Conservation (phyloP, 2,888 invertebrate genomes). For the Psylliodes chrysocephalus region DNA sequence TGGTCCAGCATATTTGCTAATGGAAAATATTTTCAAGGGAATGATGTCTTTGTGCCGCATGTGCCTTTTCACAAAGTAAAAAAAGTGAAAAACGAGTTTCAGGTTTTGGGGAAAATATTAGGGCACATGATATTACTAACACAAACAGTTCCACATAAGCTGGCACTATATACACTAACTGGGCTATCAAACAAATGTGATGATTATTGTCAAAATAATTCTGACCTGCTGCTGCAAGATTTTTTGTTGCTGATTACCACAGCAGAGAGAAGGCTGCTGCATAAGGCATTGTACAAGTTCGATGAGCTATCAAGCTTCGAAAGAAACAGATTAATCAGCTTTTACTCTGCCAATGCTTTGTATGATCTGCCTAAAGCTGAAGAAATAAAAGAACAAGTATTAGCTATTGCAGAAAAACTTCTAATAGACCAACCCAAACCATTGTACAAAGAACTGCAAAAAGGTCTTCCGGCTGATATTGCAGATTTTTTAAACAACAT, state of each 20-base stretch:
- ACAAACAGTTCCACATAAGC: conserved; percentile 2
- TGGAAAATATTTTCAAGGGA: conserved; percentile 3
- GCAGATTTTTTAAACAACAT: conserved; percentile 7
- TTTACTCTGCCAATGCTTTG: not conserved
- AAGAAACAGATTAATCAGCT: too few relatives aligned
- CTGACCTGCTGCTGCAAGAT: conserved; percentile 7
- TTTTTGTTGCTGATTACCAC: not conserved
- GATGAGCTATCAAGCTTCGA: not conserved
- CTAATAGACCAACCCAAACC: conserved; percentile 3
- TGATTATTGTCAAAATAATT: conserved; percentile 1
- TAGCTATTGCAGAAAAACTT: conserved; percentile 6
- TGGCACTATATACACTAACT: conserved; percentile 4
- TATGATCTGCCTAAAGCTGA: conserved; percentile 8
- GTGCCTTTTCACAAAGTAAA: not conserved
- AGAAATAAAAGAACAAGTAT: conserved; percentile 6
- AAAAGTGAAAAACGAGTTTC: not conserved
- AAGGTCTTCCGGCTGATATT: conserved; percentile 3
- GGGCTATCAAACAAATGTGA: not conserved
- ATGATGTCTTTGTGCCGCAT: conserved; percentile 1
- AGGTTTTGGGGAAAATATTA: conserved; percentile 2
- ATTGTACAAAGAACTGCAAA: conserved; percentile 2
- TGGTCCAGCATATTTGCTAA: not conserved
- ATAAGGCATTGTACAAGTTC: too few relatives aligned
- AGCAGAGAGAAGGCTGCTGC: conserved; percentile 2
- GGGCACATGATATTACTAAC: conserved; percentile 7